A percentile compares a stretch with the other conserved stretches of the same genome.
Conservation (phyloP, 2,113 vertebrate genomes). For the Triplophysa dalaica region DNA sequence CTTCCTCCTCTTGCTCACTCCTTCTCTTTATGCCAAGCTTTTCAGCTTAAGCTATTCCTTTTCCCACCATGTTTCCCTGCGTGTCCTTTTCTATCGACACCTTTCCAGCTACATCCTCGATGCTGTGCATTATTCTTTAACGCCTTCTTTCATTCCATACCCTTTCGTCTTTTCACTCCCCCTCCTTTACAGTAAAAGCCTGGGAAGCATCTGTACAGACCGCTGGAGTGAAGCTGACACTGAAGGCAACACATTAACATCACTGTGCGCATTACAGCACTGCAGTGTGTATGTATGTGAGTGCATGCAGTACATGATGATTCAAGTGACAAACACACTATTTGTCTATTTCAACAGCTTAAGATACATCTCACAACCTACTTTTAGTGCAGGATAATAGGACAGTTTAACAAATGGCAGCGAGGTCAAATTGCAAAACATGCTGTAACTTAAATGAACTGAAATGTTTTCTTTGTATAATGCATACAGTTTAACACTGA, state of each 20-base stretch:
- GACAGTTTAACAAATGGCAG: background rate
- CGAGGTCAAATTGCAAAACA: constrained; percentile 11
- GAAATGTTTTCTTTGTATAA: background rate
- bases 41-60: background rate
- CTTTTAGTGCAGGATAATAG: background rate
- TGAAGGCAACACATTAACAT: constrained; percentile 65
- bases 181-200: constrained; percentile 60
- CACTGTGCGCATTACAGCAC: constrained; percentile 59
- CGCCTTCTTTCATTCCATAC: constrained; percentile 29
- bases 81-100: background rate
- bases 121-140: constrained; percentile 29
- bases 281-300: constrained; percentile 43
- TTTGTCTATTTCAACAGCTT: background rate
- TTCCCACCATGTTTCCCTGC: background rate
- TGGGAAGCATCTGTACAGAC: constrained; percentile 66
- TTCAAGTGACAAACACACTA: constrained; percentile 14
- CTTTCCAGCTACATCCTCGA: constrained; percentile 29
- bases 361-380: background rate
- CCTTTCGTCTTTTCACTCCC: background rate
- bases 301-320: constrained; percentile 49
- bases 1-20: background rate
- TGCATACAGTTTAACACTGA: background rate
- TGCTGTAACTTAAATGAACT: background rate
- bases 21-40: background rate
- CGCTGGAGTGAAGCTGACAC: constrained; percentile 59